Evolutionary conservation across 1,140 invertebrate species (phyloP), one percentile per base, ranked within the genome.

Genomic region (Heliconius congener): DNA sequence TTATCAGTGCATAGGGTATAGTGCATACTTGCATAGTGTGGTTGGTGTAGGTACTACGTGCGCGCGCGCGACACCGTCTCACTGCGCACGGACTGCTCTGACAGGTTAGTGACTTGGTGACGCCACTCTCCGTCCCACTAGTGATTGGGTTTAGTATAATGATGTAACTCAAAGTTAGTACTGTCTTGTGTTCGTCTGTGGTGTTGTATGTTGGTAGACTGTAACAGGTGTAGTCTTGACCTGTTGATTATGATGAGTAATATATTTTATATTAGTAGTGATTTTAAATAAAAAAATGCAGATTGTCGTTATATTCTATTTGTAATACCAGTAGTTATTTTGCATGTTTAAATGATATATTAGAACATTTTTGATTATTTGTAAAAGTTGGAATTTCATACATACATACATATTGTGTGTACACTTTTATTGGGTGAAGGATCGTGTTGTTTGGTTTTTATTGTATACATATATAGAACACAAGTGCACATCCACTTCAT

Each of bases 11-110:
- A 30, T 30, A 66, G 27, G 4, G 60, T 9, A 27, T 30, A 66
- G 60, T 30, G 60, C 27, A n/a, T 60, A 60, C 19, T 46, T 27
- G 57, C n/a, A 66, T 30, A 66, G 60, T 66, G 27, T 66, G 60
- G 30, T 79, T 79, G 80, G 57, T 71, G 82, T 83, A 88, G 88
- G 86, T 92, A 87, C 87, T 91, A 85, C 84, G 85, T 81, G 81
- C 83, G 85, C 84, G 84, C 83, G 85, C 82, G 88, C 46, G 90
- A 85, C 86, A 86, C 87, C 79, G 80, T 85, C 42, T 92, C 92
- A 71, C 85, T 93, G 71, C 87, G 90, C 83, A 93, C 93, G 18
- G 92, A 94, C 84, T 77, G 86, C 79, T 95, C 94, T 79, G 94
- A 93, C 93, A 95, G 93, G 94, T 95, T 88, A 39, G 60, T 66